Evolutionary conservation across 2,888 invertebrate genomes (phyloP), one percentile per base, ranked within the genome.

Genomic region (Diloba caeruleocephala): DNA sequence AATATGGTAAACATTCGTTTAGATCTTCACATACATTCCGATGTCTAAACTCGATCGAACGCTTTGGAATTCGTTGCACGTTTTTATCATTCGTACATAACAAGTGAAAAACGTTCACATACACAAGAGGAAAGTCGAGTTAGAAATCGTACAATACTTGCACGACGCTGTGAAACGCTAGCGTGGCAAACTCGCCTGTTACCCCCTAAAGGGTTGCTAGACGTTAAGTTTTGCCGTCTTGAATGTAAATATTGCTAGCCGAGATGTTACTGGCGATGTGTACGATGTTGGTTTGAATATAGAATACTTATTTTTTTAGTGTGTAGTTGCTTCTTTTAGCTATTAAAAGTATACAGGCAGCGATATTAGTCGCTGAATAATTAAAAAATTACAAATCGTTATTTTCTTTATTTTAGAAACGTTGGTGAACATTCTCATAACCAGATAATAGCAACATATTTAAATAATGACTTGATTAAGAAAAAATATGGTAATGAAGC

Each of bases 31-130:
- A 46, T 50, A 58, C 41, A 50, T 52, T 37, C 33, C 17, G 21
- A 46, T 34, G 33, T 55, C 55, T 33, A 50, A 43, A 68, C 46
- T 60, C 53, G 56, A 58, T 66, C 43, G 17, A 42, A 37, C 36
- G 39, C 42, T 67, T 78, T 73, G 54, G 41, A 25, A 84, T 78
- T 82, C 82, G 39, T 43, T 49, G 55, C 82, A 83, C 84, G 81
- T 85, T 72, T 76, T 74, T 84, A 80, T 82, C 82, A 81, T 83
- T 78, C 76, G 66, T 78, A 77, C 68, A 81, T 83, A 84, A 82
- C 79, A 84, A 81, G 80, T 80, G 79, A 81, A 82, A 81, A 81
- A 82, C 74, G 73, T 67, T 68, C 69, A 64, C 69, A 72, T 76
- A 80, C 67, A 71, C 71, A 68, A 63, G 74, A 71, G 71, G 73